Percentiles rank a stretch among this genome's conserved stretches.
Evolutionary conservation across 2,797 vertebrate species (phyloP).

Genomic region (Atherinosoma microstoma): DNA sequence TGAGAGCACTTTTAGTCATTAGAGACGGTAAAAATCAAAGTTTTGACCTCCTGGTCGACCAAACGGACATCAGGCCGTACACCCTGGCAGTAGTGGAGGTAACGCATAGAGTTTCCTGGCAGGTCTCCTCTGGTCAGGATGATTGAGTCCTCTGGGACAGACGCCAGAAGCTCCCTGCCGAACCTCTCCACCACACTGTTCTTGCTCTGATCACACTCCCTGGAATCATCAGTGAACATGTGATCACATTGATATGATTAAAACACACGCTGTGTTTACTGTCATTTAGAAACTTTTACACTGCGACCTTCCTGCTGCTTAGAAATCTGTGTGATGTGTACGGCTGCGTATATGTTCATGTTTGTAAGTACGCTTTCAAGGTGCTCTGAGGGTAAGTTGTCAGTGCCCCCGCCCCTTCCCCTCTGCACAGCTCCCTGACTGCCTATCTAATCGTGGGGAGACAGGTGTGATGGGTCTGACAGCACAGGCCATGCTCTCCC

Average conservation of each 20-base stretch:
- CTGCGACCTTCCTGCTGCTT: constrained; percentile 41
- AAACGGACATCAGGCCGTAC: constrained; percentile 89
- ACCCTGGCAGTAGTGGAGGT: constrained; percentile 92
- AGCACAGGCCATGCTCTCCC: constrained; percentile 81
- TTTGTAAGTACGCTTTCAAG: constrained; percentile 66
- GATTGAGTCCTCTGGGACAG: constrained; percentile 87
- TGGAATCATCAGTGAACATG: constrained; percentile 65
- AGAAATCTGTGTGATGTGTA: constrained; percentile 44
- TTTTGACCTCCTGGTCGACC: constrained; percentile 95
- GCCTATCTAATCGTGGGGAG: constrained; percentile 78
- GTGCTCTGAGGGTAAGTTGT: constrained; percentile 78
- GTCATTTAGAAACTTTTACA: constrained; percentile 38
- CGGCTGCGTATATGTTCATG: constrained; percentile 28
- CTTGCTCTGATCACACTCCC: constrained; percentile 90
- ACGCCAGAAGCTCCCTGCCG: constrained; percentile 90
- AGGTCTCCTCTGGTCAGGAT: constrained; percentile 95
- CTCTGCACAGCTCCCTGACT: constrained; percentile 63
- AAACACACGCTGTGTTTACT: constrained; percentile 59
- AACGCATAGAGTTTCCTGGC: constrained; percentile 95
- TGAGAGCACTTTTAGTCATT: neutral
- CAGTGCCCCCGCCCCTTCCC: constrained; percentile 70
- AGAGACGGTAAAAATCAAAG: neutral
- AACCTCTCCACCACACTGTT: constrained; percentile 91
- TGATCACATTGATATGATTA: constrained; percentile 14
- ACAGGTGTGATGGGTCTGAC: constrained; percentile 85